These are phyloP conservation scores for Drosophila lowei DNA, from an alignment of 1,140 invertebrate species.

Conservation along the genomic window DNA sequence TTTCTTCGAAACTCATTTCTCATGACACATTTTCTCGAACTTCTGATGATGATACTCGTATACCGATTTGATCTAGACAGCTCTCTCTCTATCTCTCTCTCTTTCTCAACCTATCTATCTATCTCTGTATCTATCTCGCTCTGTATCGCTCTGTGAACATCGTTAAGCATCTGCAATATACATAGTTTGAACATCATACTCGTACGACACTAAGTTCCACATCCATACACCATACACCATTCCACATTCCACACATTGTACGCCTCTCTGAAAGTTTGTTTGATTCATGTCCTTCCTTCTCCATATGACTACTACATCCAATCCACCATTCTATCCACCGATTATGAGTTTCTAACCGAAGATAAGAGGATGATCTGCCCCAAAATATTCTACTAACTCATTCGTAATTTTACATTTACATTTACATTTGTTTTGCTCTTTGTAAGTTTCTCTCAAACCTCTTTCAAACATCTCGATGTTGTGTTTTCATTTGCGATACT, in stretches of 20 bases:
- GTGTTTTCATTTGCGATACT: conserved; percentile 77
- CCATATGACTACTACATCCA: conserved; percentile 22
- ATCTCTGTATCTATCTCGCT: conserved; percentile 37
- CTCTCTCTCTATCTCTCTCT: conserved; percentile 16
- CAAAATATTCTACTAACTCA: conserved; percentile 34
- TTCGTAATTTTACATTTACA: conserved; percentile 45
- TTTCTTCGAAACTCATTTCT: conserved; percentile 45
- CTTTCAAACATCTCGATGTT: conserved; percentile 81
- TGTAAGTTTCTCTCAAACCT: conserved; percentile 70
- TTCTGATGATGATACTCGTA: conserved; percentile 15
- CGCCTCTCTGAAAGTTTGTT: conserved; percentile 63
- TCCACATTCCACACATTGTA: conserved; percentile 58
- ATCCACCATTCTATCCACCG: conserved; percentile 1
- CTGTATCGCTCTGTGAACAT: conserved; percentile 39
- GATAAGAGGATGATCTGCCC: conserved; percentile 2
- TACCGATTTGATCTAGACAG: conserved; percentile 12
- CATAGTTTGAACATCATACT: conserved; percentile 49
- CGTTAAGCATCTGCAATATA: conserved; percentile 49
- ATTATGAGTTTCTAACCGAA: conserved; percentile 1
- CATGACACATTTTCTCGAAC: conserved; percentile 41
- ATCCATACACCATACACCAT: conserved; percentile 47
- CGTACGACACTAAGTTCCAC: conserved; percentile 41
- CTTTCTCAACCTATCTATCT: conserved; percentile 23
- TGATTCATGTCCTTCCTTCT: conserved; percentile 38
- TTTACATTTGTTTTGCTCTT: conserved; percentile 59